Percentiles rank a stretch among this genome's conserved stretches.
Conservation (phyloP, 2,113 vertebrate species). For the Dermatemys mawii region DNA sequence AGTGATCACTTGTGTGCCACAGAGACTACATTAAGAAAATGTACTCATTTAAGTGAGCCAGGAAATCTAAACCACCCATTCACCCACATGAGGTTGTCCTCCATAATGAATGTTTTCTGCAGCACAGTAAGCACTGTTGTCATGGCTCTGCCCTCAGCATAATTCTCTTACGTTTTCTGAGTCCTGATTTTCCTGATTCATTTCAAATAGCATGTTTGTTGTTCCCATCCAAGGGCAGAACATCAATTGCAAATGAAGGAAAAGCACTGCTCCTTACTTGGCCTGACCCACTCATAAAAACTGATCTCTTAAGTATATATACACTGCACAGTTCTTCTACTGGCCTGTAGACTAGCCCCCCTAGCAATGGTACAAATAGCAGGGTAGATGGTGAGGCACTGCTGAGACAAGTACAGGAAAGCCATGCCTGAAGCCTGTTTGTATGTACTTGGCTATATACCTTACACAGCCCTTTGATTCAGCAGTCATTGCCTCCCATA, state of each 20-base stretch:
- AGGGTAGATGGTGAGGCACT: too few species aligned
- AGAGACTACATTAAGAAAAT: conserved; percentile 24
- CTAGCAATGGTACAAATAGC: background rate
- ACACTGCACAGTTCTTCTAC: background rate
- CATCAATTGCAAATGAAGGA: background rate
- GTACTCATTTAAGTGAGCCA: conserved; percentile 26
- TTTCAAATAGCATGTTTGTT: background rate
- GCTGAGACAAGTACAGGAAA: too few species aligned
- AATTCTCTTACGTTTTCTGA: background rate
- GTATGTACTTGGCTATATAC: too few species aligned
- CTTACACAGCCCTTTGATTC: too few species aligned
- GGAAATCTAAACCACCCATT: background rate
- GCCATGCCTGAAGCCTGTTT: too few species aligned
- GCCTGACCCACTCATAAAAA: background rate
- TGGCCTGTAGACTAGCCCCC: background rate
- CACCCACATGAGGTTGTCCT: background rate
- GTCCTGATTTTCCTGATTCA: background rate
- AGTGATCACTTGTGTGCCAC: background rate
- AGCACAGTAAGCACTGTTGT: background rate
- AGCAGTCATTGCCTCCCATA: too few species aligned
- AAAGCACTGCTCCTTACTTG: background rate
- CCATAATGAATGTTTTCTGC: conserved; percentile 31
- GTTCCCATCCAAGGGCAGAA: accelerated
- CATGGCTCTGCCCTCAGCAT: background rate
- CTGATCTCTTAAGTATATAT: background rate